Conservation (phyloP, 2,888 invertebrate genomes). For the Icerya purchasi region DNA sequence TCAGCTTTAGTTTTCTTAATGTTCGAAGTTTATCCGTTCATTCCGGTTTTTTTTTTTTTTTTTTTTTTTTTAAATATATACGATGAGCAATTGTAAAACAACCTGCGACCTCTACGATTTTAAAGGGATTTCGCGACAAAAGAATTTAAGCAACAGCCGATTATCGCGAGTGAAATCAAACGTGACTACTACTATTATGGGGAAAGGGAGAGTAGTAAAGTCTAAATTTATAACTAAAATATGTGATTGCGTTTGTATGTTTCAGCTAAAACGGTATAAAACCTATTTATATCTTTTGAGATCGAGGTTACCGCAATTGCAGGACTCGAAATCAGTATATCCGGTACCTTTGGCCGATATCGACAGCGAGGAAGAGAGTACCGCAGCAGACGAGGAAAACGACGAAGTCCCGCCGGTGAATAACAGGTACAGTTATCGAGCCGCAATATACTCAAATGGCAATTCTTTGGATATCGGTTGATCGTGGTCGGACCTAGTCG, state of each 20-base stretch:
- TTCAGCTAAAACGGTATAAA: conserved; percentile 59
- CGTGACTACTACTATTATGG: too few species aligned
- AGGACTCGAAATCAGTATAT: conserved; percentile 24
- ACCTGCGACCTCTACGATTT: too few species aligned
- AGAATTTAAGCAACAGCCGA: too few species aligned
- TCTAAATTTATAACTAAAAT: too few species aligned
- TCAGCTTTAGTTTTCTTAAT: too few species aligned
- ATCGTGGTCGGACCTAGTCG: too few species aligned
- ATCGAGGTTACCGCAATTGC: conserved; percentile 37
- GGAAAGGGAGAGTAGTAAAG: background rate
- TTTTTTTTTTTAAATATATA: too few species aligned
- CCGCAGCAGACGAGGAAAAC: conserved; percentile 7
- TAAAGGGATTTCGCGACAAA: too few species aligned
- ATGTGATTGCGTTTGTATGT: conserved; percentile 15
- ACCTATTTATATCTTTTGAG: conserved; percentile 57
- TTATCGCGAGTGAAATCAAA: too few species aligned
- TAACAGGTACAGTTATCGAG: conserved; percentile 48
- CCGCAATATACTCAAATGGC: conserved; percentile 35
- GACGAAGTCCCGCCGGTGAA: conserved; percentile 20
- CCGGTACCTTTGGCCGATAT: conserved; percentile 9
- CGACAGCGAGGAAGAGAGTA: conserved; percentile 13
- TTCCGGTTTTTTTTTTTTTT: too few species aligned
- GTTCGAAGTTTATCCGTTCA: too few species aligned
- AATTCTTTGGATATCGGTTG: background rate
- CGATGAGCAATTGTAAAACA: too few species aligned